A percentile compares a stretch with the other conserved stretches of the same genome.
Evolutionary conservation across 2,888 invertebrate species (phyloP).

Genomic region (Ophioninae sp.): DNA sequence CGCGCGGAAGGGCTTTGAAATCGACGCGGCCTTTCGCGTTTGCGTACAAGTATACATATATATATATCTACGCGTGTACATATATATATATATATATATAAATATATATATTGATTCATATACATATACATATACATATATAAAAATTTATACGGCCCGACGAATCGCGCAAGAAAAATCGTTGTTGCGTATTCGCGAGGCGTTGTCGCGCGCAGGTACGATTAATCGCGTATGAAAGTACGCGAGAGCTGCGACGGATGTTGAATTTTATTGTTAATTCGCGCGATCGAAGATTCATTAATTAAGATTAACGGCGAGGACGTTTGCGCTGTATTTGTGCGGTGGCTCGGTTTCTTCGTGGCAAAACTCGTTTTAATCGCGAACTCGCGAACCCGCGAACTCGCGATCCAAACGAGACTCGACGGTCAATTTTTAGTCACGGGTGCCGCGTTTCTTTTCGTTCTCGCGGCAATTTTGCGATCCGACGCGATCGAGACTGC

Average conservation of each 20-base stretch:
- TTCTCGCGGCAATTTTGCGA: slow-evolving; percentile 48
- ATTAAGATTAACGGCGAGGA: background rate
- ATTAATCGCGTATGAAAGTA: background rate
- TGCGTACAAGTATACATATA: background rate
- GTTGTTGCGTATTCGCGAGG: background rate
- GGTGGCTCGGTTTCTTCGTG: background rate
- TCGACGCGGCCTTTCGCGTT: background rate
- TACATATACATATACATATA: background rate
- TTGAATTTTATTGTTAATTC: background rate
- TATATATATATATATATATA: background rate
- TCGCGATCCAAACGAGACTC: background rate
- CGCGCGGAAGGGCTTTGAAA: background rate
- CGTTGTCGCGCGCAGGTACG: background rate
- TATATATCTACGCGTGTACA: background rate
- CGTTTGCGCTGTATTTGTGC: background rate
- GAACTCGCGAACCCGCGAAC: background rate
- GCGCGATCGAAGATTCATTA: background rate
- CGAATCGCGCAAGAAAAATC: background rate
- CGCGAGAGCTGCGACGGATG: background rate
- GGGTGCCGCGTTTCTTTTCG: background rate
- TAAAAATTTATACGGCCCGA: background rate
- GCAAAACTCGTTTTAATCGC: background rate
- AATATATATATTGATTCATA: background rate
- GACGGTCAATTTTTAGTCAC: background rate
- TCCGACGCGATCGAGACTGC: slow-evolving; percentile 34